Evolutionary conservation across 2,888 invertebrate genomes (phyloP), one percentile per base, ranked within the genome.

Genomic region (Nebria salina): DNA sequence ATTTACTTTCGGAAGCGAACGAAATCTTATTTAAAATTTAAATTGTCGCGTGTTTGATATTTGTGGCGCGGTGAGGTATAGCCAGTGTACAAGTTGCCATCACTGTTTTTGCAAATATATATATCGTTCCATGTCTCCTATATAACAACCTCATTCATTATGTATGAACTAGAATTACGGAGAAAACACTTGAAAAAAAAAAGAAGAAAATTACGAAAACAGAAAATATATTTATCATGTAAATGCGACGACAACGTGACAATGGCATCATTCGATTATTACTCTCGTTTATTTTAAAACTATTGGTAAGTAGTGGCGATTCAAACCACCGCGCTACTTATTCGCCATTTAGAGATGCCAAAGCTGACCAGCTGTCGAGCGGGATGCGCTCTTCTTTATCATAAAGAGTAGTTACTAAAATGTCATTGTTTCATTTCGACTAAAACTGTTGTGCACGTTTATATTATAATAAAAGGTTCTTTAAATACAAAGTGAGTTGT

Each of bases 11-110:
- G 70, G 70, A 70, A 70, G 25, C 20, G 34, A 70, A 34, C 70
- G 70, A 9, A 20, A 42, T 43, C 20, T 75, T 75, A 75, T 75
- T 75, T 75, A 54, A 75, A 75, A 75, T 75, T 75, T 64, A 75
- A 75, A 75, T 75, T 42, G 64, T 54, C 64, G 75, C 64, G n/a
- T 75, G 54, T 75, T 25, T 20, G 54, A 75, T 75, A 75, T 75
- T 64, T 64, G 75, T 77, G 15, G 26, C 34, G 54, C 54, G 54
- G 54, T 54, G 54, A 54, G 13, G 13, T 13, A 54, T 8, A 8
- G 54, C 11, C 54, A 54, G 54, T n/a, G 13, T 26, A 70, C 70
- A 70, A 70, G 20, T 70, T 70, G 25, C 70, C 26, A 20, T 25
- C 25, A 34, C 20, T 70, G 66, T 8, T 54, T 54, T 66, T 15